phyloP scores from a whole-genome alignment of 2,888 invertebrate genomes.

The Amphipoea oculea region DNA sequence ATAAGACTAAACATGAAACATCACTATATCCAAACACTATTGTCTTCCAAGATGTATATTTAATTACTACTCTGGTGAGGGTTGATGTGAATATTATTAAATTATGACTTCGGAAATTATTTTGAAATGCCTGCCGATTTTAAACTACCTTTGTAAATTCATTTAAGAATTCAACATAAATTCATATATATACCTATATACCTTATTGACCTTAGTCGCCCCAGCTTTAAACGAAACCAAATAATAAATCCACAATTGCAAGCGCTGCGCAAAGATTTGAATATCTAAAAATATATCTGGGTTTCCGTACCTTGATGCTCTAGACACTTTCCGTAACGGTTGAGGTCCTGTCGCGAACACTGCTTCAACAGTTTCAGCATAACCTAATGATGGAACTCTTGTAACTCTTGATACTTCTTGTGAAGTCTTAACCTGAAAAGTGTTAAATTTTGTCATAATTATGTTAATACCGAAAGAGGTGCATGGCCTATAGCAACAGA shows the following conservation, averaged over 20 bases:
- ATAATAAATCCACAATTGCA: background rate
- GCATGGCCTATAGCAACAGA: background rate
- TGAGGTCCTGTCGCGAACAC: conserved; percentile 91
- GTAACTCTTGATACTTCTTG: conserved; percentile 89
- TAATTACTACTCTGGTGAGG: conserved; percentile 11
- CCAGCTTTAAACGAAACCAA: background rate
- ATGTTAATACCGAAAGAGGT: background rate
- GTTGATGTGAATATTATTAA: conserved; percentile 25
- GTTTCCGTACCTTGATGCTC: conserved; percentile 91
- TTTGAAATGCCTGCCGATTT: background rate
- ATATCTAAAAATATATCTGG: background rate
- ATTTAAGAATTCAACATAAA: conserved; percentile 2
- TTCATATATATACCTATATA: too few relatives aligned
- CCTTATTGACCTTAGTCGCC: background rate
- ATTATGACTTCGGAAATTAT: conserved; percentile 1
- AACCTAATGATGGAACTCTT: conserved; percentile 89
- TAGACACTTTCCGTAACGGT: conserved; percentile 87
- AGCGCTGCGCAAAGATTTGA: background rate
- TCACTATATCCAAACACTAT: conserved; percentile 42
- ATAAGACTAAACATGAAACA: conserved; percentile 32
- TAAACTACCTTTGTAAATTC: conserved; percentile 3
- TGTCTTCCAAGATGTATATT: conserved; percentile 30
- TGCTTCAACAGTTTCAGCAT: conserved; percentile 92
- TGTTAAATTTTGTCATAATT: background rate
- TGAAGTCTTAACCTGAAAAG: conserved; percentile 87